Evolutionary conservation across 2,113 vertebrate genomes (phyloP).

Genomic region (Peromyscus californicus): DNA sequence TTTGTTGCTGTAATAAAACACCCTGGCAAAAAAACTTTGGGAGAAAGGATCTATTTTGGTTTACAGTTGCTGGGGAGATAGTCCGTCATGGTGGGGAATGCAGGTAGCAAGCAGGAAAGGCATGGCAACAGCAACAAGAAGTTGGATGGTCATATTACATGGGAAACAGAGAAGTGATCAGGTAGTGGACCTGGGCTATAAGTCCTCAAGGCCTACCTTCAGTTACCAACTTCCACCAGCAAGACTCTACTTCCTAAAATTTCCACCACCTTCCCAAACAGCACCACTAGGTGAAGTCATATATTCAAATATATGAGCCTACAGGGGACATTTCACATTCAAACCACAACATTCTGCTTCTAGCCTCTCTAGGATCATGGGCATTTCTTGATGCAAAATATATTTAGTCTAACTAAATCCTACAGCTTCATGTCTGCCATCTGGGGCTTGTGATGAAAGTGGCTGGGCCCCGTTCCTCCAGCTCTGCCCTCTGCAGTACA

Average conservation of each 20-base stretch:
- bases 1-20: neutral
- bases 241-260: neutral
- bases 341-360: neutral
- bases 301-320: neutral
- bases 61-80: neutral
- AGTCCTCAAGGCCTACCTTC: neutral
- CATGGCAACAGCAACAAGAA: neutral
- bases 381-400: neutral
- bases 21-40: neutral
- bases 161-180: neutral
- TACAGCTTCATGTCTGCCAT: neutral
- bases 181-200: neutral
- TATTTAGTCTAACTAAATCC: neutral
- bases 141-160: neutral
- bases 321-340: neutral
- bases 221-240: neutral
- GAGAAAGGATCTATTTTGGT: neutral
- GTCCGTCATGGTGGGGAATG: neutral
- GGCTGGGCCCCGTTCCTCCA: neutral
- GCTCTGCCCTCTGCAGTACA: neutral
- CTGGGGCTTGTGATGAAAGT: neutral
- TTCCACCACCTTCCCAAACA: neutral
- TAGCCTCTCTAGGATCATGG: neutral
- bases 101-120: neutral
- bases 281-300: neutral